Base-by-base conservation (phyloP, 2,113 vertebrate species). In the Seriola quinqueradiata region DNA sequence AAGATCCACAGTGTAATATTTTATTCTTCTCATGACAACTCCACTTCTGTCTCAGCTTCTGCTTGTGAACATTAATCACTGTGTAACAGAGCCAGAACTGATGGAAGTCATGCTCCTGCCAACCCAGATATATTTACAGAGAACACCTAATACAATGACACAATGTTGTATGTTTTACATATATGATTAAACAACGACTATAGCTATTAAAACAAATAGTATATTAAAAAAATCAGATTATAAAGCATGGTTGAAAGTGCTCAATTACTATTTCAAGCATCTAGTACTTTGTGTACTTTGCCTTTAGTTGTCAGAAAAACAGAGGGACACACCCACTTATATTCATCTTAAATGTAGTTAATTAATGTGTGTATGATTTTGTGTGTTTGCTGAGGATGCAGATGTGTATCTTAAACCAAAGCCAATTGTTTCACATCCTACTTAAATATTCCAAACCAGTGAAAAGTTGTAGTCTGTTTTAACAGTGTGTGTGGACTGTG, bases 81-180 rank as follows among this genome's bases (percentile, higher is more conserved):
- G 12, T 50, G 40, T 21, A 19, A 25, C 48, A n/a, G 48, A 58
- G 28, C 36, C 50, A 50, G 50, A 70, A 16, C 19, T 25, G 71
- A 68, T 70, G 28, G 28, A 50, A 68, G 63, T 40, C 21, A 42
- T 34, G 67, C 25, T 59, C 65, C 55, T 72, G 68, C 34, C 57
- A 74, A 38, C 23, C 65, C 42, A 76, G 55, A 67, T 55, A 73
- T 57, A 66, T 42, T 44, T 10, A 55, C 0, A 10, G n/a, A 48
- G 25, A 21, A 19, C 54, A 54, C 44, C 46, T 74, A 55, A 79
- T 17, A 46, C 52, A 69, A 17, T 59, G 38, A 61, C 0, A 25
- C 36, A 66, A 60, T 10, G 8, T 50, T 21, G 0, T 67, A 63
- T 81, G 57, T 32, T 77, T 34, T 36, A 32, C 19, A 69, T 48